phyloP scores from a whole-genome alignment of 2,113 vertebrate species.

The Crypturellus undulatus region DNA sequence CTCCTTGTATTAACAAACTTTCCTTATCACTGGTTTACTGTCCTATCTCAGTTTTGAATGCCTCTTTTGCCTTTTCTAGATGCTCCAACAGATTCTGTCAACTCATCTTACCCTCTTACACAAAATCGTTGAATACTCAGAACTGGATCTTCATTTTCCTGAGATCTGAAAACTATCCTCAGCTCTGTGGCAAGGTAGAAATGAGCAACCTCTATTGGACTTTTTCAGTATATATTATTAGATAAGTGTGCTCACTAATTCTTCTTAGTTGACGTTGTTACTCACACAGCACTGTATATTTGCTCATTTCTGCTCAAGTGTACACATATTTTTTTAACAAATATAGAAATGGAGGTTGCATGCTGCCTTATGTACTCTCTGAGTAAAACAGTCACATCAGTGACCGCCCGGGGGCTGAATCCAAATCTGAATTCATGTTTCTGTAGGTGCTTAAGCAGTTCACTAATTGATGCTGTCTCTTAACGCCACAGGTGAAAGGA shows the following conservation, averaged over 20 bases:
- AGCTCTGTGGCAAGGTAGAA: not conserved
- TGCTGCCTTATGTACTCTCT: not conserved
- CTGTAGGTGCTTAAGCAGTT: not conserved
- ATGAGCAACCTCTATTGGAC: not conserved
- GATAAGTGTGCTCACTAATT: not conserved
- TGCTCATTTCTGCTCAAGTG: not conserved
- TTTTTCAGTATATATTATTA: too few species aligned
- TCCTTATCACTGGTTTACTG: not conserved
- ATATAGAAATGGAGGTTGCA: not conserved
- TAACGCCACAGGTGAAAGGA: not conserved
- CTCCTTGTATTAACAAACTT: not conserved
- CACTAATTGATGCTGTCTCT: not conserved
- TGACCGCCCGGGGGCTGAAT: not conserved
- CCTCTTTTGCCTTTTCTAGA: not conserved
- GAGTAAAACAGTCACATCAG: not conserved
- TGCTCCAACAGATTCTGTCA: not conserved
- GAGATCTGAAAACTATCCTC: not conserved
- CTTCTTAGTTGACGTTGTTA: not conserved
- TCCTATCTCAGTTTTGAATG: not conserved
- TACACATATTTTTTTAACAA: not conserved
- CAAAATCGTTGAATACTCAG: not conserved
- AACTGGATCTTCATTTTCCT: not conserved
- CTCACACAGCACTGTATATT: not conserved
- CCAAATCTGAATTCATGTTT: not conserved
- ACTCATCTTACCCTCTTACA: not conserved